Percentiles rank a stretch among this genome's conserved stretches.
These are phyloP conservation scores for Aphrocallistes beatrix DNA, from an alignment of 37 sponge, comb jelly and placozoan species.

Conservation along the genomic window DNA sequence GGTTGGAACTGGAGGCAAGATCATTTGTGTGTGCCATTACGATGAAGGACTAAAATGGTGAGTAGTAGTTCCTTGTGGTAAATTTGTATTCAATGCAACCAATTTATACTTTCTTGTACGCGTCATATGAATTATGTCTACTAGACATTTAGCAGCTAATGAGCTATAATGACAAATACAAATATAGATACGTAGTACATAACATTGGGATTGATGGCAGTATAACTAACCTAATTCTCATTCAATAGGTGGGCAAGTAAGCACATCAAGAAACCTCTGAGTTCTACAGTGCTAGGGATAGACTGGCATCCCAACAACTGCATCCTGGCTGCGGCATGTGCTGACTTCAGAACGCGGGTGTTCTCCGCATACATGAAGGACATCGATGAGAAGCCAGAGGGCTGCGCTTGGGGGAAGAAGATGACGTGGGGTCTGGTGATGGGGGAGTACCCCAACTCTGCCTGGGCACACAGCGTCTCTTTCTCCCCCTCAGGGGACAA, in stretches of 20 bases:
- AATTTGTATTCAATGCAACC: no score
- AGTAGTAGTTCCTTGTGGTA: no score
- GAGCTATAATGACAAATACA: not conserved
- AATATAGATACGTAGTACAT: no score
- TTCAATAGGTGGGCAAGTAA: slow-evolving; percentile 95
- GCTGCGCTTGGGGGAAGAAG: slow-evolving; percentile 94
- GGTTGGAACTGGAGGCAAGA: slow-evolving; percentile 92
- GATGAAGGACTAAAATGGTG: slow-evolving; percentile 95
- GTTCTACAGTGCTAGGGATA: slow-evolving; percentile 78
- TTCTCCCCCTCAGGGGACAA: slow-evolving; percentile 98
- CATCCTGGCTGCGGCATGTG: slow-evolving; percentile 75
- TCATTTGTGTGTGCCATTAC: slow-evolving; percentile 96
- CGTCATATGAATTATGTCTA: no score
- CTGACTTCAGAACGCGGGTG: slow-evolving; percentile 94
- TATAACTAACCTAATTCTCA: not conserved
- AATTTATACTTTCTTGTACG: no score
- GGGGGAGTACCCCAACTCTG: slow-evolving; percentile 85
- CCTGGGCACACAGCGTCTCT: slow-evolving; percentile 92
- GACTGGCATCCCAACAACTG: slow-evolving; percentile 99
- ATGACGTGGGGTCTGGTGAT: slow-evolving; percentile 84
- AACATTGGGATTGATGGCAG: no score
- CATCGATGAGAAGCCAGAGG: slow-evolving; percentile 80
- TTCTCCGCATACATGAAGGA: slow-evolving; percentile 95
- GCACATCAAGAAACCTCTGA: slow-evolving; percentile 98
- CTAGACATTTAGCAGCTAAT: no score